These are phyloP conservation scores for Sebastes nivosus DNA, from an alignment of 2,797 vertebrate species.

Conservation along the genomic window DNA sequence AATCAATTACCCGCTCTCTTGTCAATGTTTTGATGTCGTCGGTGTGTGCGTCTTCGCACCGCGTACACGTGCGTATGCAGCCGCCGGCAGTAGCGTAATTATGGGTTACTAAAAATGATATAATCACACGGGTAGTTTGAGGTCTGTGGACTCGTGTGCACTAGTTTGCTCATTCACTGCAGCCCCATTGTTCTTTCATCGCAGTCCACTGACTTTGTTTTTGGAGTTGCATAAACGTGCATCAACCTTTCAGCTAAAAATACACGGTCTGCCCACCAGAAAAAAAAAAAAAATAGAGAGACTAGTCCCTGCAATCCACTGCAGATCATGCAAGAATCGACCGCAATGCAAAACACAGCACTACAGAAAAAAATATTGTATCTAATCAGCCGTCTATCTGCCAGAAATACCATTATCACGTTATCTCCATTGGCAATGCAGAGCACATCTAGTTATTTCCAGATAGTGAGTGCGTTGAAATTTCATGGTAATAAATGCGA, in stretches of 20 bases:
- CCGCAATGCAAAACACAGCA: slow-evolving; percentile 51
- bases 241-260: slow-evolving; percentile 58
- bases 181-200: slow-evolving; percentile 31
- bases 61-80: not conserved
- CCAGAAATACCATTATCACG: slow-evolving; percentile 66
- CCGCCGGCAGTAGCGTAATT: not conserved
- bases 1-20: slow-evolving; percentile 67
- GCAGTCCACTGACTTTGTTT: slow-evolving; percentile 36
- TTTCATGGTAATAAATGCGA: slow-evolving; percentile 72
- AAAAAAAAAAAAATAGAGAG: not conserved
- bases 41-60: not conserved
- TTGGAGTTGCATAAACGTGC: slow-evolving; percentile 49
- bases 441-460: slow-evolving; percentile 55
- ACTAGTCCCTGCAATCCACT: slow-evolving; percentile 30
- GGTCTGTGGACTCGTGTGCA: not conserved
- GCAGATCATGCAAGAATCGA: slow-evolving; percentile 36
- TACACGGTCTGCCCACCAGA: slow-evolving; percentile 31
- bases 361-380: slow-evolving; percentile 50
- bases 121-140: slow-evolving; percentile 22
- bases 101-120: slow-evolving; percentile 9
- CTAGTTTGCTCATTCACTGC: slow-evolving; percentile 18
- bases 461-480: slow-evolving; percentile 39
- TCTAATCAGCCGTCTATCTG: slow-evolving; percentile 68
- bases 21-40: slow-evolving; percentile 47
- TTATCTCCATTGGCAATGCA: slow-evolving; percentile 35